These are phyloP conservation scores for Rhopalosiphum maidis DNA, from an alignment of 1,140 invertebrate species.

Conservation along the genomic window DNA sequence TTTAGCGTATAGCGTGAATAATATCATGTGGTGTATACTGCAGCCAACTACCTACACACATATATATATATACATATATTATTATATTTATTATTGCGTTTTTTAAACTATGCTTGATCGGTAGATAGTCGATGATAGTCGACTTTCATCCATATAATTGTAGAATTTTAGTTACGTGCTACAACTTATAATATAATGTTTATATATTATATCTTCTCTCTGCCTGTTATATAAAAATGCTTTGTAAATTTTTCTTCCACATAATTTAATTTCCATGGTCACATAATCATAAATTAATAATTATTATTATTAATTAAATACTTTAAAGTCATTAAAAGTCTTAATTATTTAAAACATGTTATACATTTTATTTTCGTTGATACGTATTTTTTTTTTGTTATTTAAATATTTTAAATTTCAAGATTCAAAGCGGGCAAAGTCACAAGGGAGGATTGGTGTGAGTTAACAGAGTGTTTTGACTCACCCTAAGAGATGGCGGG, in stretches of 20 bases:
- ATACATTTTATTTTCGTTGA: background rate
- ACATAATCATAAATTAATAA: background rate
- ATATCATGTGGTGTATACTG: background rate
- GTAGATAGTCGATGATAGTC: too few relatives aligned
- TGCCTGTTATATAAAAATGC: background rate
- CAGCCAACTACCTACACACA: background rate
- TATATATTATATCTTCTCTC: background rate
- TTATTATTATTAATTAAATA: background rate
- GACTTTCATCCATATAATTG: background rate
- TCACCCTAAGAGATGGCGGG: too few relatives aligned
- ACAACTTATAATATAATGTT: background rate
- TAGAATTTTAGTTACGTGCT: background rate
- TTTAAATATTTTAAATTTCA: background rate
- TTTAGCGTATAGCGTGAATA: background rate
- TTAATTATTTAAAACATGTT: background rate
- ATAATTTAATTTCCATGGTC: background rate
- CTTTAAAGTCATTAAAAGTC: too few relatives aligned
- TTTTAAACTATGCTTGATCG: background rate
- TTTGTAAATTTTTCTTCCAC: background rate
- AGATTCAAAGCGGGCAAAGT: background rate
- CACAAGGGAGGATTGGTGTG: background rate
- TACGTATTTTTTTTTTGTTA: background rate
- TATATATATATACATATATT: too few relatives aligned
- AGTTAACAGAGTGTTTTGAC: background rate
- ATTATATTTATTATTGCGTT: background rate